These are phyloP conservation scores for Malacosoma neustria DNA, from an alignment of 2,888 invertebrate genomes.

Conservation along the genomic window DNA sequence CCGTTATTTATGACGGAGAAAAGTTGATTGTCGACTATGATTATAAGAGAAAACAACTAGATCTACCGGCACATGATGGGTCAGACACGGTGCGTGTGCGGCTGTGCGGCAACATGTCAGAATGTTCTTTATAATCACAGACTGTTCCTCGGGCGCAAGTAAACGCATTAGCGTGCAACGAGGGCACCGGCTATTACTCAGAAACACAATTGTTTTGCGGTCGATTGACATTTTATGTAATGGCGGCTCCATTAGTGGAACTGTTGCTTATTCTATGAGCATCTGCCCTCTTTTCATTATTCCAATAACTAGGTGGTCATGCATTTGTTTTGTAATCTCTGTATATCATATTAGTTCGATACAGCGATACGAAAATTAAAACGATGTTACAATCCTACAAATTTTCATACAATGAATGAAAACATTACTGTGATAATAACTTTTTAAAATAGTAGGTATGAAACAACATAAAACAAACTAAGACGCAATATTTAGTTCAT, in stretches of 20 bases:
- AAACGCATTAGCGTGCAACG: conserved; percentile 42
- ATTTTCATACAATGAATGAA: too few species aligned
- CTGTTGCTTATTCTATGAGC: conserved; percentile 28
- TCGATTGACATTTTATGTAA: conserved; percentile 29
- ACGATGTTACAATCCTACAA: too few species aligned
- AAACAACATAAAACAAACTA: not conserved
- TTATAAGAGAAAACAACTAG: conserved; percentile 2
- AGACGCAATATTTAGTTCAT: not conserved
- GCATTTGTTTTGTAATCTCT: too few species aligned
- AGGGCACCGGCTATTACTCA: conserved; percentile 35
- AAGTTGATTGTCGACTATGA: not conserved
- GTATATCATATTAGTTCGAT: too few species aligned
- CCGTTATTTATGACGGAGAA: not conserved
- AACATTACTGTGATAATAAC: too few species aligned
- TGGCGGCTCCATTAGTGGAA: conserved; percentile 24
- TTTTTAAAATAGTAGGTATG: too few species aligned
- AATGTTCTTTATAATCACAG: not conserved
- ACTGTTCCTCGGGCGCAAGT: conserved; percentile 20
- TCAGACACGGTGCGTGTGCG: conserved; percentile 4
- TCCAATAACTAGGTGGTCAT: not conserved
- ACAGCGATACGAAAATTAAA: too few species aligned
- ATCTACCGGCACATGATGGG: conserved; percentile 7
- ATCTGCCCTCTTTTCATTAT: not conserved
- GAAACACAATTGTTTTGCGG: conserved; percentile 42
- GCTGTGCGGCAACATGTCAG: conserved; percentile 2